Conservation (phyloP, 2,888 invertebrate species). For the Thera obeliscata region DNA sequence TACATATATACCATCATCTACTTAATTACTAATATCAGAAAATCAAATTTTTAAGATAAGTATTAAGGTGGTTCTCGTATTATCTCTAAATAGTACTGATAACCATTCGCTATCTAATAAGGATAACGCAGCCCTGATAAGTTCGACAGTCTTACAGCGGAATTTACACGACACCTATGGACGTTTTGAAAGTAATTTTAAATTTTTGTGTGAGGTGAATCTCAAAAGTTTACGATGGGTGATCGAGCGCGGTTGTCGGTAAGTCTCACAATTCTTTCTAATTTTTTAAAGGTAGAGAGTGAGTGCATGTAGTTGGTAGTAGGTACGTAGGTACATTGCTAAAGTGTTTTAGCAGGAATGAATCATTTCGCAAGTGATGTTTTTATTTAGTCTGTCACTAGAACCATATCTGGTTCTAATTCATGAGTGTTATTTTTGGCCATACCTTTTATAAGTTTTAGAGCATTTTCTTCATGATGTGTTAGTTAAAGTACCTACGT, state of each 20-base stretch:
- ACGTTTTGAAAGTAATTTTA: slow-evolving; percentile 49
- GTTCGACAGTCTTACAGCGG: slow-evolving; percentile 57
- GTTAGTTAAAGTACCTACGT: background rate
- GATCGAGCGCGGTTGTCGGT: slow-evolving; percentile 69
- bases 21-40: slow-evolving; percentile 38
- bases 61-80: slow-evolving; percentile 31
- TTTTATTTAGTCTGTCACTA: too few relatives aligned
- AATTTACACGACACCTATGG: slow-evolving; percentile 51
- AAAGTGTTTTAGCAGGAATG: too few relatives aligned
- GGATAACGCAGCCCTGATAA: slow-evolving; percentile 74
- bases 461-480: too few relatives aligned
- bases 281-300: too few relatives aligned
- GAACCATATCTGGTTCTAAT: too few relatives aligned
- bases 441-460: too few relatives aligned
- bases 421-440: too few relatives aligned
- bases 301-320: too few relatives aligned
- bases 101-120: slow-evolving; percentile 59
- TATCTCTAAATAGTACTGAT: slow-evolving; percentile 68
- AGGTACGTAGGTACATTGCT: too few relatives aligned
- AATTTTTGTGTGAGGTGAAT: slow-evolving; percentile 60
- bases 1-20: slow-evolving; percentile 9
- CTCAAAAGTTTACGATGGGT: slow-evolving; percentile 63
- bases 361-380: too few relatives aligned
- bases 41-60: slow-evolving; percentile 45
- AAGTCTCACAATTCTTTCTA: slow-evolving; percentile 47